Evolutionary conservation across 2,113 vertebrate genomes (phyloP).

Genomic region (Cricetomys ansorgei): DNA sequence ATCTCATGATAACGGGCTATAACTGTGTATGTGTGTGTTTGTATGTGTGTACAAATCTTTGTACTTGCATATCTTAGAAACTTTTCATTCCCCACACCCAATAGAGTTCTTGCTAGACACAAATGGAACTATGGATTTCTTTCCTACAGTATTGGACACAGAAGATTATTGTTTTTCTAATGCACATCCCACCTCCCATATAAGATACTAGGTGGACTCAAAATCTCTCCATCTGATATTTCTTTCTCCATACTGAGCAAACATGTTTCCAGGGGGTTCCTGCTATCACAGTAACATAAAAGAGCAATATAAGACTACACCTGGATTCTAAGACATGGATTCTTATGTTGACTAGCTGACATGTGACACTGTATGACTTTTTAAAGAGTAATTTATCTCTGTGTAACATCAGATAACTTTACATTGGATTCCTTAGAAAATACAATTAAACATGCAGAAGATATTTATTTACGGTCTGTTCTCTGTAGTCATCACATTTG

Average conservation of each 20-base stretch:
- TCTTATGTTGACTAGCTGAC: neutral
- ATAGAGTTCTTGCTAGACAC: neutral
- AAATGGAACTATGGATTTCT: neutral
- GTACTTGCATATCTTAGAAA: neutral
- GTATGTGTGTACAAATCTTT: neutral
- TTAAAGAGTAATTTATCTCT: neutral
- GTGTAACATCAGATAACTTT: neutral
- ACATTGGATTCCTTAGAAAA: neutral
- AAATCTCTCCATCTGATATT: neutral
- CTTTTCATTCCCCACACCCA: neutral
- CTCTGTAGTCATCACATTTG: neutral
- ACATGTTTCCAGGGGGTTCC: neutral
- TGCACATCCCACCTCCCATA: accelerated
- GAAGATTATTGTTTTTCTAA: neutral
- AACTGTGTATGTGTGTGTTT: neutral
- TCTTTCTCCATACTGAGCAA: neutral
- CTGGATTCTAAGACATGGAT: neutral
- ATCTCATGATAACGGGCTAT: neutral
- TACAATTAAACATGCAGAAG: neutral
- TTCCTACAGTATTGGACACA: neutral
- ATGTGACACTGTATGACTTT: neutral
- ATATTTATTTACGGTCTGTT: neutral
- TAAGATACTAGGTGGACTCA: neutral
- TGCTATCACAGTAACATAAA: neutral
- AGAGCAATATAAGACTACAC: neutral